These are phyloP conservation scores for Popillia japonica DNA, from an alignment of 1,140 invertebrate species.

Conservation along the genomic window DNA sequence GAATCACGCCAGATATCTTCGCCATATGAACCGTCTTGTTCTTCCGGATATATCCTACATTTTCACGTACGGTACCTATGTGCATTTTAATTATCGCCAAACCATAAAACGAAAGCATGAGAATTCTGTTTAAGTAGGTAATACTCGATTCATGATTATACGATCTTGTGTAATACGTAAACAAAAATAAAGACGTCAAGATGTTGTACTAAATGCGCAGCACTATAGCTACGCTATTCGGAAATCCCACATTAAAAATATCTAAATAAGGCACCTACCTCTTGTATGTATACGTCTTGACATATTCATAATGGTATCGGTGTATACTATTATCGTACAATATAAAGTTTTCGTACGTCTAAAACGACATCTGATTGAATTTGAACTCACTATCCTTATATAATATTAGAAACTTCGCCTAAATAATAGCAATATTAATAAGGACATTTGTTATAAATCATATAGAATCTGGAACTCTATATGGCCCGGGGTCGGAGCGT, in stretches of 20 bases:
- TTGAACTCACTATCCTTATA: not conserved
- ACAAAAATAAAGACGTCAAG: too few relatives aligned
- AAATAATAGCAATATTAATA: not conserved
- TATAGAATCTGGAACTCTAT: not conserved
- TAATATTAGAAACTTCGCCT: slow-evolving; percentile 14
- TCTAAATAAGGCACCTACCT: too few relatives aligned
- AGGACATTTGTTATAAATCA: slow-evolving; percentile 9
- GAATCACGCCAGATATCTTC: too few relatives aligned
- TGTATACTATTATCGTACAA: not conserved
- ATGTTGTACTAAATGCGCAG: too few relatives aligned
- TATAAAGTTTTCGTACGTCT: not conserved
- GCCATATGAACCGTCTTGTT: too few relatives aligned
- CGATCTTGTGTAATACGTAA: too few relatives aligned
- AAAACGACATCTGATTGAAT: not conserved
- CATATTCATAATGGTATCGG: not conserved
- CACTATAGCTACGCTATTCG: not conserved
- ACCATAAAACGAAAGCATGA: too few relatives aligned
- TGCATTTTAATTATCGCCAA: too few relatives aligned
- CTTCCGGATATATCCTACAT: too few relatives aligned
- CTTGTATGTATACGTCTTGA: not conserved
- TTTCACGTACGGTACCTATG: too few relatives aligned
- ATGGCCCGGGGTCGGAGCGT: not conserved
- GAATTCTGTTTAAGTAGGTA: too few relatives aligned
- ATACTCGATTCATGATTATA: too few relatives aligned
- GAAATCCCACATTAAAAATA: not conserved